A percentile compares a stretch with the other conserved stretches of the same genome.
Conservation (phyloP, 2,113 vertebrate species). For the Scatophagus argus region DNA sequence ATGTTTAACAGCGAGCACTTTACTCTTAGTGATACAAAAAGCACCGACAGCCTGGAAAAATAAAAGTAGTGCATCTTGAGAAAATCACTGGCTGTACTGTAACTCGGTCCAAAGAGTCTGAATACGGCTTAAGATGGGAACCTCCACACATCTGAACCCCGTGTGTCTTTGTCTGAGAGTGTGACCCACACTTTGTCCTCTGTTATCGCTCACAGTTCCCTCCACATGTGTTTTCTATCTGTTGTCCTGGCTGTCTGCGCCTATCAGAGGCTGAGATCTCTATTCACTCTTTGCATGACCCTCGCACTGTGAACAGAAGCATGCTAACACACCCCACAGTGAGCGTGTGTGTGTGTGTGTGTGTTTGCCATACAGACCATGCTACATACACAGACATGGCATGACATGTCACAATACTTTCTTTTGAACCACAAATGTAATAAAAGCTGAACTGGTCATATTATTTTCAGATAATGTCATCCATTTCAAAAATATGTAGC, state of each 20-base stretch:
- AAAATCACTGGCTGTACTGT: neutral
- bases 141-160: neutral
- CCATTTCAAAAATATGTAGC: neutral
- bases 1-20: neutral
- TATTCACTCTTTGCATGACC: conserved; percentile 46
- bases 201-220: conserved; percentile 34
- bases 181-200: conserved; percentile 14
- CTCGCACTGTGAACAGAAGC: conserved; percentile 50
- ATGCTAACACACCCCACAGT: conserved; percentile 3
- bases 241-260: conserved; percentile 38
- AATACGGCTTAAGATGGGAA: neutral
- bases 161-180: neutral
- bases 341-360: too few species aligned
- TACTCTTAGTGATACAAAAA: neutral
- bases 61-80: too few species aligned
- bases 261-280: conserved; percentile 59
- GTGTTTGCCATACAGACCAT: neutral
- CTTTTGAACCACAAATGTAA: conserved; percentile 1
- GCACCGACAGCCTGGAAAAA: too few species aligned
- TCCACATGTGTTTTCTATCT: conserved; percentile 67
- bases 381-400: neutral
- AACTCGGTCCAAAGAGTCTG: neutral
- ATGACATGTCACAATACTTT: neutral
- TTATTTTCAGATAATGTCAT: conserved; percentile 4
- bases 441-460: neutral